Evolutionary conservation across 2,113 vertebrate species (phyloP).

Genomic region (Zosterops lateralis): DNA sequence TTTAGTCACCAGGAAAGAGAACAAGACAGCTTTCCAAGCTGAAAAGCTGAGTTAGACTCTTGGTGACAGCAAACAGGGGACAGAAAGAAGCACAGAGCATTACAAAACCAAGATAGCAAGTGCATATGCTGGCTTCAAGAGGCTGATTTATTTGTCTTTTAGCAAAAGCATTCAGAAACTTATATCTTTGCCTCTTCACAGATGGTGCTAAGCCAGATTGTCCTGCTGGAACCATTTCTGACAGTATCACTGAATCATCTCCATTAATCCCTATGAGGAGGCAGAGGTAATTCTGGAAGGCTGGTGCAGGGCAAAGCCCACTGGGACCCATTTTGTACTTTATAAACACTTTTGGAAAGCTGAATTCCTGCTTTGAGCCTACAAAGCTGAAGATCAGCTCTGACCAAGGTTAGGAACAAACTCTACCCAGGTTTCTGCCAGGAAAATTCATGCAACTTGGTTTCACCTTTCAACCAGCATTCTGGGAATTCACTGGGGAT

Average conservation of each 20-base stretch:
- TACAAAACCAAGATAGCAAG: not conserved
- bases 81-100: not conserved
- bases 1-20: not conserved
- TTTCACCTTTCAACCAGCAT: not conserved
- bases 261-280: not conserved
- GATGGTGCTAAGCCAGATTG: constrained; percentile 1
- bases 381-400: not conserved
- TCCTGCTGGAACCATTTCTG: constrained; percentile 29
- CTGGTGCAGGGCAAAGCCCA: not conserved
- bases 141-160: constrained; percentile 17
- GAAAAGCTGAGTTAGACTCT: not conserved
- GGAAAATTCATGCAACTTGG: not conserved
- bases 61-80: not conserved
- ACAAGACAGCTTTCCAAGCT: not conserved
- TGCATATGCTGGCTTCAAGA: not conserved
- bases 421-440: not conserved
- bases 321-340: not conserved
- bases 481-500: not conserved
- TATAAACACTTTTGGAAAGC: constrained; percentile 7
- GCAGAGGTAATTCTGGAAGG: not conserved
- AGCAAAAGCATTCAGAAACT: constrained; percentile 4
- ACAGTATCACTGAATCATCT: not conserved
- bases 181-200: constrained; percentile 13
- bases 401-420: not conserved
- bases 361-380: not conserved